Evolutionary conservation across 2,888 invertebrate genomes (phyloP).

Genomic region (Fragum whitleyi): DNA sequence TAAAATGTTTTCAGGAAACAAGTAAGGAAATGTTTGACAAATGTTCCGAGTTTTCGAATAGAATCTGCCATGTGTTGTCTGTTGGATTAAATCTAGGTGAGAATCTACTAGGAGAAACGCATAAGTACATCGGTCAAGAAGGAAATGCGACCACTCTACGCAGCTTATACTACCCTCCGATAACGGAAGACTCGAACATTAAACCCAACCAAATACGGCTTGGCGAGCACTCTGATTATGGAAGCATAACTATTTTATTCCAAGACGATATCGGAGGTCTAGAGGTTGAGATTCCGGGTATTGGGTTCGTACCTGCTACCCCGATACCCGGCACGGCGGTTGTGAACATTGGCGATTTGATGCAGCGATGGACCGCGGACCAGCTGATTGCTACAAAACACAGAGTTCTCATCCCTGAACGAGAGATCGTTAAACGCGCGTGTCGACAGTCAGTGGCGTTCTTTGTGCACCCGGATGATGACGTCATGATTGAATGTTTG

Average conservation of each 20-base stretch:
- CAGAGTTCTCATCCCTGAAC: slow-evolving; percentile 67
- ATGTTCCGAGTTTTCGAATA: slow-evolving; percentile 28
- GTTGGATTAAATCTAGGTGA: slow-evolving; percentile 26
- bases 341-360: slow-evolving; percentile 91
- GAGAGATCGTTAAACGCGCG: slow-evolving; percentile 36
- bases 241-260: slow-evolving; percentile 68
- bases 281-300: slow-evolving; percentile 76
- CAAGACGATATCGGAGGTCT: slow-evolving; percentile 72
- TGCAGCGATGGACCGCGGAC: slow-evolving; percentile 91
- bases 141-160: slow-evolving; percentile 36
- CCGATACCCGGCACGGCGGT: slow-evolving; percentile 92
- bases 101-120: slow-evolving; percentile 36
- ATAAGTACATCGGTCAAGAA: slow-evolving; percentile 28
- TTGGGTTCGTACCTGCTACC: slow-evolving; percentile 91
- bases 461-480: slow-evolving; percentile 71
- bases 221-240: slow-evolving; percentile 74
- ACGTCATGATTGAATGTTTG: slow-evolving; percentile 66
- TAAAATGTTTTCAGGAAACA: slow-evolving; percentile 34
- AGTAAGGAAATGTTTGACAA: slow-evolving; percentile 31
- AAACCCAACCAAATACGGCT: slow-evolving; percentile 69
- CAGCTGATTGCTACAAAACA: slow-evolving; percentile 88
- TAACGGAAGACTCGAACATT: slow-evolving; percentile 31
- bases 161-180: slow-evolving; percentile 41
- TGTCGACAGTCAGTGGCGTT: slow-evolving; percentile 68
- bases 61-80: slow-evolving; percentile 45